Evolutionary conservation across 2,888 invertebrate species (phyloP).

Genomic region (Halictus quadricinctus): DNA sequence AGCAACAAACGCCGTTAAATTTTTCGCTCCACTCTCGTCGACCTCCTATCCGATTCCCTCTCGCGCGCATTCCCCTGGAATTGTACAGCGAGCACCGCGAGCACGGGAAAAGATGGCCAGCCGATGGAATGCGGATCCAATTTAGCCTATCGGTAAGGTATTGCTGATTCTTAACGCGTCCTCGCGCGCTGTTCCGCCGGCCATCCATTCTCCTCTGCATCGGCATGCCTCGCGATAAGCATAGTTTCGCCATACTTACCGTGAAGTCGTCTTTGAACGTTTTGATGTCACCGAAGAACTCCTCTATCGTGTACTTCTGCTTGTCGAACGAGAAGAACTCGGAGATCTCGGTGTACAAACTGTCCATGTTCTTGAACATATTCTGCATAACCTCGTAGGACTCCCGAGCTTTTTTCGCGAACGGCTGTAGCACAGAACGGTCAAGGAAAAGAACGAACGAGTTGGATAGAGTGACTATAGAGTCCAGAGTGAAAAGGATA

Average conservation of each 20-base stretch:
- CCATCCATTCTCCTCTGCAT: neutral
- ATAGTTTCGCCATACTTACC: constrained; percentile 82
- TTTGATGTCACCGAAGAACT: constrained; percentile 97
- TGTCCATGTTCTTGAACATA: constrained; percentile 97
- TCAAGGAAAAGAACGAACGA: constrained; percentile 63
- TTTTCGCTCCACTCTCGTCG: neutral
- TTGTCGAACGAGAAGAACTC: constrained; percentile 97
- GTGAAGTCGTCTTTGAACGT: constrained; percentile 96
- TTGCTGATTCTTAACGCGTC: neutral
- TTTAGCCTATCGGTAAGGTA: neutral
- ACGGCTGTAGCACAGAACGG: constrained; percentile 83
- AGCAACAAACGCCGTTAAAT: neutral
- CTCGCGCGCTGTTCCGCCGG: neutral
- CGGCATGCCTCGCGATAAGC: neutral
- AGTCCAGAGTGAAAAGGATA: constrained; percentile 83
- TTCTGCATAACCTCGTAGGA: constrained; percentile 95
- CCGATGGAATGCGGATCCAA: neutral
- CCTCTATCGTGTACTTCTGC: constrained; percentile 96
- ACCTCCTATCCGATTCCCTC: neutral
- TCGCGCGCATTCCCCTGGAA: neutral
- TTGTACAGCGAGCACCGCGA: neutral
- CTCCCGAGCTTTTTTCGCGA: constrained; percentile 91
- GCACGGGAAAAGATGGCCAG: neutral
- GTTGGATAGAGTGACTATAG: neutral
- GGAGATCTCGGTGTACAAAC: constrained; percentile 91